Conservation (phyloP, 2,888 invertebrate species). For the Eupithecia abbreviata region DNA sequence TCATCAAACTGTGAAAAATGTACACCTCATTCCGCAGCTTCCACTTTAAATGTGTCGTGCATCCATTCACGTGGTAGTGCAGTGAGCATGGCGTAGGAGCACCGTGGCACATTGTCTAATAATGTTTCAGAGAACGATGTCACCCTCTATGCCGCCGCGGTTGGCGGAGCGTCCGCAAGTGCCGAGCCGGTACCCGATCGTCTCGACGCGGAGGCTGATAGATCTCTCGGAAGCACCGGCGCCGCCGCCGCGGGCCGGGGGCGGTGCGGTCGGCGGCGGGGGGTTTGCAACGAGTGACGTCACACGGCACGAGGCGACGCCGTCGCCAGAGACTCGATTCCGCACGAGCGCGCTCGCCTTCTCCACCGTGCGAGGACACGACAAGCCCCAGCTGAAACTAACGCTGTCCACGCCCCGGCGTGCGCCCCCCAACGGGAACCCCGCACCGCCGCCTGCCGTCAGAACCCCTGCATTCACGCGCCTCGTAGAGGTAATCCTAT, state of each 20-base stretch:
- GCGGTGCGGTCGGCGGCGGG: constrained; percentile 53
- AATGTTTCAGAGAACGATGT: constrained; percentile 80
- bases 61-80: constrained; percentile 41
- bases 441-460: constrained; percentile 47
- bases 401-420: constrained; percentile 57
- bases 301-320: constrained; percentile 62
- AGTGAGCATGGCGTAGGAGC: constrained; percentile 72
- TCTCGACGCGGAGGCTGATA: constrained; percentile 75
- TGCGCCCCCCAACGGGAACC: constrained; percentile 51
- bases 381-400: constrained; percentile 72
- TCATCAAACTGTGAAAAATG: constrained; percentile 17
- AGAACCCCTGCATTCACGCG: constrained; percentile 39
- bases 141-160: constrained; percentile 76
- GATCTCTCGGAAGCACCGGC: constrained; percentile 75
- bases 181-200: constrained; percentile 75
- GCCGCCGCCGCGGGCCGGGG: constrained; percentile 68
- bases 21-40: constrained; percentile 37
- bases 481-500: constrained; percentile 73
- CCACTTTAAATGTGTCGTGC: constrained; percentile 52
- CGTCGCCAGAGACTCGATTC: constrained; percentile 51
- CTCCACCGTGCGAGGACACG: constrained; percentile 62
- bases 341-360: constrained; percentile 79
- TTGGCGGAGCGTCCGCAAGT: constrained; percentile 77
- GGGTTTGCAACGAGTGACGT: constrained; percentile 68
- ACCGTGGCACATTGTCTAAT: constrained; percentile 76